Conservation (phyloP, 1,140 invertebrate species). For the Antheraea mylitta region DNA sequence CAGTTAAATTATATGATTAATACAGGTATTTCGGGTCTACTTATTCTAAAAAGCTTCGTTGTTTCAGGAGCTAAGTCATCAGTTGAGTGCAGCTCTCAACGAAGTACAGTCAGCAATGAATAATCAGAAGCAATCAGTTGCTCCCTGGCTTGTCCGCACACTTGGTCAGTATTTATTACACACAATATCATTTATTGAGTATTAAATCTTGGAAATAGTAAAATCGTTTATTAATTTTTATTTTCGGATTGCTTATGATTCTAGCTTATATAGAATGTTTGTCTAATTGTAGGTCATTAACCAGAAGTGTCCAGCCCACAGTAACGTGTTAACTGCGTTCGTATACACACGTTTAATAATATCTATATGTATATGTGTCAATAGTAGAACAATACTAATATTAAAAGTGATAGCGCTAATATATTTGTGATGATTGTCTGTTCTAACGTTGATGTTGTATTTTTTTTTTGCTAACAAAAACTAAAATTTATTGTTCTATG, state of each 20-base stretch:
- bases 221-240: no score
- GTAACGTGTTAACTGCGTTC: slow-evolving; percentile 14
- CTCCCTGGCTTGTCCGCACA: slow-evolving; percentile 95
- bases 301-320: slow-evolving; percentile 30
- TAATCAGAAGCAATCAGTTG: slow-evolving; percentile 85
- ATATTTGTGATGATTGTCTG: background rate
- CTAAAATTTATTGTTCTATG: background rate
- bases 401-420: background rate
- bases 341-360: slow-evolving; percentile 26
- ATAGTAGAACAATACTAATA: slow-evolving; percentile 6
- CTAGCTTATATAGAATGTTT: background rate
- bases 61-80: slow-evolving; percentile 93
- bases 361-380: slow-evolving; percentile 14
- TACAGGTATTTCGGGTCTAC: no score
- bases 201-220: no score
- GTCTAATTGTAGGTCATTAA: slow-evolving; percentile 49
- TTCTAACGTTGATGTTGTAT: background rate
- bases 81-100: slow-evolving; percentile 88
- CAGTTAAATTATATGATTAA: no score
- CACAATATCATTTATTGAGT: no score
- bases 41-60: background rate
- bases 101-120: slow-evolving; percentile 87
- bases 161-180: slow-evolving; percentile 70
- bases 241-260: background rate
- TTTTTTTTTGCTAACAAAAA: background rate